Percentiles rank a stretch among this genome's conserved stretches.
phyloP scores from a whole-genome alignment of 1,140 invertebrate genomes.

The Nomia melanderi region DNA sequence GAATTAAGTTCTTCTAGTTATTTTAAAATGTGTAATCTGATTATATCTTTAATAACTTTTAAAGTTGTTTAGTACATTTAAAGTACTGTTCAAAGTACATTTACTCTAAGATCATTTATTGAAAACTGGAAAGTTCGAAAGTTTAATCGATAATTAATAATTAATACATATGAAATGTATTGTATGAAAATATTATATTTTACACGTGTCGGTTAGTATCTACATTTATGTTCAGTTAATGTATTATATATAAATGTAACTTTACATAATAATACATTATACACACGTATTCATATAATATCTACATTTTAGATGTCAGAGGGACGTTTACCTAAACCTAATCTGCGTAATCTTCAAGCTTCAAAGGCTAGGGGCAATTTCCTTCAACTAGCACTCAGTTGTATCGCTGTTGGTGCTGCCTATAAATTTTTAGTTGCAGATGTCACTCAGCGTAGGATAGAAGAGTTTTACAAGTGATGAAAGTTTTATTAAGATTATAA shows the following conservation, averaged over 20 bases:
- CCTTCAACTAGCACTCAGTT: constrained; percentile 49
- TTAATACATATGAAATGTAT: background rate
- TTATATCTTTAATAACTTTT: background rate
- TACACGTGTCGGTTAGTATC: background rate
- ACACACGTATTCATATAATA: background rate
- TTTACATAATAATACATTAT: background rate
- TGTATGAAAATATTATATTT: background rate
- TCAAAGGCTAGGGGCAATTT: constrained; percentile 73
- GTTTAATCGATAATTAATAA: background rate
- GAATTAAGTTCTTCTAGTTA: background rate
- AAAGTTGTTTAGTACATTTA: background rate
- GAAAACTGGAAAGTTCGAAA: background rate
- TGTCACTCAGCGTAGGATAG: constrained; percentile 74
- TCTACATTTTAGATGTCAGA: constrained; percentile 62
- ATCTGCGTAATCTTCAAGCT: constrained; percentile 77
- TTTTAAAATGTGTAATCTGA: background rate
- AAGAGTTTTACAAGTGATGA: constrained; percentile 81
- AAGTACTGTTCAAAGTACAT: background rate
- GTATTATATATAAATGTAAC: background rate
- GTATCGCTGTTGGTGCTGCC: constrained; percentile 37
- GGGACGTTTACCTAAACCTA: constrained; percentile 74
- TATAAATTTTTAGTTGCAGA: constrained; percentile 75
- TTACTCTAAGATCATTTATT: background rate
- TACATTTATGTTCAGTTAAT: background rate
- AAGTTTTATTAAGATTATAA: constrained; percentile 18